These are phyloP conservation scores for Aspidiotus destructor DNA, from an alignment of 2,888 invertebrate genomes.

Conservation along the genomic window DNA sequence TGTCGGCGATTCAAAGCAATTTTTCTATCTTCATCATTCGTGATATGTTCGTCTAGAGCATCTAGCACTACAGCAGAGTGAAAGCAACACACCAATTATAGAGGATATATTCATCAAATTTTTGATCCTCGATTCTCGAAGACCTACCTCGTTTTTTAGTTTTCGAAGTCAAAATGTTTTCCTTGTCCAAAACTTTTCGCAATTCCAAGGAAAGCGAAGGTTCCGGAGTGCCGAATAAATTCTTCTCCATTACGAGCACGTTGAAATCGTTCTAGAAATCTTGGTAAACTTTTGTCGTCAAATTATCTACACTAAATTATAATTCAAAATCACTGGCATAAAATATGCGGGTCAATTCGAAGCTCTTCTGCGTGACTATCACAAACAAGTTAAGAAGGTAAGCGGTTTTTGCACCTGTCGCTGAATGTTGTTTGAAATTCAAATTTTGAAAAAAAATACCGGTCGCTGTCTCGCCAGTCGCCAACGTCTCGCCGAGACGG, in stretches of 20 bases:
- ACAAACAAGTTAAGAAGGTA: too few relatives aligned
- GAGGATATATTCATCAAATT: not conserved
- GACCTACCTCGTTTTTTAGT: conserved; percentile 49
- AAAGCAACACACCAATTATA: not conserved
- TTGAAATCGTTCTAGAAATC: not conserved
- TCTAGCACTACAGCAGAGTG: conserved; percentile 45
- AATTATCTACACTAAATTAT: too few relatives aligned
- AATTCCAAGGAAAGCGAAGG: conserved; percentile 44
- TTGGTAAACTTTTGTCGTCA: too few relatives aligned
- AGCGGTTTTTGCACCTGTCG: too few relatives aligned
- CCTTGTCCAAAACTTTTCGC: conserved; percentile 51
- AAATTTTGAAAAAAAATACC: too few relatives aligned
- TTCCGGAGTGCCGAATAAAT: conserved; percentile 24
- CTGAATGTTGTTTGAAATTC: too few relatives aligned
- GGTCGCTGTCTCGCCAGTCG: too few relatives aligned
- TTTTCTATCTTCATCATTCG: conserved; percentile 39
- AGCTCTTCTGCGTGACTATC: too few relatives aligned
- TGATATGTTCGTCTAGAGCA: conserved; percentile 46
- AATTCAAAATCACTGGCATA: too few relatives aligned
- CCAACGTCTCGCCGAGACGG: too few relatives aligned
- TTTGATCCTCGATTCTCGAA: not conserved
- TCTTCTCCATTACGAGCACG: conserved; percentile 8
- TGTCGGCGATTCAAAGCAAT: conserved; percentile 45
- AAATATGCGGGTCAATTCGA: too few relatives aligned
- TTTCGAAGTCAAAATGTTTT: conserved; percentile 53